A percentile compares a stretch with the other conserved stretches of the same genome.
These are phyloP conservation scores for Dendrocopos noguchii DNA, from an alignment of 2,113 vertebrate species.

Conservation along the genomic window DNA sequence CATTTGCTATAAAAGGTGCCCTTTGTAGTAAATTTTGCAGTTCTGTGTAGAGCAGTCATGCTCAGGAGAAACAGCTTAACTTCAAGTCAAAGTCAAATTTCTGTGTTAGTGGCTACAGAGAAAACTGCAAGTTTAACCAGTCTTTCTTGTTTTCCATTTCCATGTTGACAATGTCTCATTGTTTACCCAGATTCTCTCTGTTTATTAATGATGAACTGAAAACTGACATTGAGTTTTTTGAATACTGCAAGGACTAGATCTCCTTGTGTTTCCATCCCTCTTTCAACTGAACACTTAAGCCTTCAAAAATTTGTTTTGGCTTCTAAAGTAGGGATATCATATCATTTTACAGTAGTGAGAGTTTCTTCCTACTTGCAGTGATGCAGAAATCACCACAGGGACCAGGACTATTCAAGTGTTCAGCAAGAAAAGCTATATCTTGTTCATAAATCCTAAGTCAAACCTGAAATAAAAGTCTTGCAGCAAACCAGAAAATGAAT, in stretches of 20 bases:
- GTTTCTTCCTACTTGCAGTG: not conserved
- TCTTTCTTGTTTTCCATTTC: not conserved
- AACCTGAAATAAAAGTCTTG: conserved; percentile 73
- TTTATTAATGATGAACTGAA: conserved; percentile 6
- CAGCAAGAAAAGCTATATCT: conserved; percentile 62
- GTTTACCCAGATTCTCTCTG: not conserved
- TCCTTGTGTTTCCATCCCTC: not conserved
- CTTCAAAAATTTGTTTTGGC: conserved; percentile 49
- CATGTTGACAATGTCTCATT: not conserved
- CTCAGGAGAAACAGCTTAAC: not conserved
- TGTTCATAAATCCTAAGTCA: conserved; percentile 70
- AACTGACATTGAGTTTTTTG: not conserved
- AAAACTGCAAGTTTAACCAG: not conserved
- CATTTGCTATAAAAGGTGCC: not conserved
- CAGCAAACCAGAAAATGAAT: conserved; percentile 74
- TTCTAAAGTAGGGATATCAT: not conserved
- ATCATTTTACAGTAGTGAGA: conserved; percentile 15
- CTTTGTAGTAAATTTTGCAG: not conserved
- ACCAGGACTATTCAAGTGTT: conserved; percentile 41
- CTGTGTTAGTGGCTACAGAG: not conserved
- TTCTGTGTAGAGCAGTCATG: not conserved
- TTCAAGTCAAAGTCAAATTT: not conserved
- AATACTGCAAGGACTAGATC: not conserved
- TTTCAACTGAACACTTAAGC: not conserved
- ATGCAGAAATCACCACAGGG: conserved; percentile 48